phyloP scores from a whole-genome alignment of 2,888 invertebrate species.

The Drosophila falleni region DNA sequence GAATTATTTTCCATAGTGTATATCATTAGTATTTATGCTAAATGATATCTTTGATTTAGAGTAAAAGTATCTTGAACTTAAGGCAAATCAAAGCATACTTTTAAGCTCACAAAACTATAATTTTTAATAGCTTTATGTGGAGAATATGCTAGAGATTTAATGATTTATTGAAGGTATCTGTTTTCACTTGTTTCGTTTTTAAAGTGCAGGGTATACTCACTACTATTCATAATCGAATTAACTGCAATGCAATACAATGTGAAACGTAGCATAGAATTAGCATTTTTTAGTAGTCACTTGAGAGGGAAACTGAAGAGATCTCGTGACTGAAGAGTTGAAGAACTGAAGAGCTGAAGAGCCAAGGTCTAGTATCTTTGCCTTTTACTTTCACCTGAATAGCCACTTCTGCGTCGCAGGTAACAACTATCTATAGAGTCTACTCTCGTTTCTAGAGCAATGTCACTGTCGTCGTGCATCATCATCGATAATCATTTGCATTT shows the following conservation, averaged over 20 bases:
- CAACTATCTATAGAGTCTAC: slow-evolving; percentile 1
- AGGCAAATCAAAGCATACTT: not conserved
- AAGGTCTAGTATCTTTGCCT: slow-evolving; percentile 15
- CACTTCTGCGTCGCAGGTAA: slow-evolving; percentile 8
- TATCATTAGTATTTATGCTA: not conserved
- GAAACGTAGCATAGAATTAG: slow-evolving; percentile 10
- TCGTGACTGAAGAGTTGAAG: slow-evolving; percentile 9
- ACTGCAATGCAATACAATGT: not conserved
- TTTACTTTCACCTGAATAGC: slow-evolving; percentile 9
- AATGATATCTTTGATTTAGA: not conserved
- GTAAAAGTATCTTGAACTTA: not conserved
- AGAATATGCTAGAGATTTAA: too few species aligned
- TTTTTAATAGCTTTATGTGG: too few species aligned
- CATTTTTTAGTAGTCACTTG: slow-evolving; percentile 18
- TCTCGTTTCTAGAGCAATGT: slow-evolving; percentile 41
- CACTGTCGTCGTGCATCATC: slow-evolving; percentile 41
- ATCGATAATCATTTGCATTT: slow-evolving; percentile 34
- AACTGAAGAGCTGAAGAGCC: slow-evolving; percentile 15
- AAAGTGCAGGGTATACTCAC: too few species aligned
- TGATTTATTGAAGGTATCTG: too few species aligned
- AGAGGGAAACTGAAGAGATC: not conserved
- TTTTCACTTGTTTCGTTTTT: too few species aligned
- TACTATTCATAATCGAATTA: slow-evolving; percentile 2
- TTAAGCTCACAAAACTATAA: too few species aligned
- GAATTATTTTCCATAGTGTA: not conserved